Evolutionary conservation across 2,797 vertebrate species (phyloP), one percentile per base, ranked within the genome.

Genomic region (Acanthopagrus latus): DNA sequence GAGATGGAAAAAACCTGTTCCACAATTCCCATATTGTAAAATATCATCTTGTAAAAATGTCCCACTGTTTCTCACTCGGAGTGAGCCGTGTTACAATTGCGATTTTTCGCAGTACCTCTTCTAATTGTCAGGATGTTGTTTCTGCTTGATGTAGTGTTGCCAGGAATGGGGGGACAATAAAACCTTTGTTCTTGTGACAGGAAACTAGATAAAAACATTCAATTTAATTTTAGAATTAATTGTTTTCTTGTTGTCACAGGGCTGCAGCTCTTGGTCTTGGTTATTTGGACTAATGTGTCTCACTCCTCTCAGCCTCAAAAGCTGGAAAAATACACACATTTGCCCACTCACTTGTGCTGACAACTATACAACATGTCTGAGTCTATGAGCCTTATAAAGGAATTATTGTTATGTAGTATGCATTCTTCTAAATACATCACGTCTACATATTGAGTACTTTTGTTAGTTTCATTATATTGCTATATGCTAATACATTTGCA

Each of bases 191-290:
- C 41, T 14, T 18, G 20, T 29, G 54, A 18, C 10, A 55, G 54
- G 17, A 63, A 63, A 50, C 18, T 5, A 43, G 48, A 58, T 60
- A 38, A 59, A 41, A 14, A 25, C 7, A 25, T 56, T 66, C 69
- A 8, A 41, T 68, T 57, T n/a, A 17, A 63, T 41, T 33, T 66
- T 9, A 27, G n/a, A 14, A 68, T 47, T 68, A 33, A 33, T 33
- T 33, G 33, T 33, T 7, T 33, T 33, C 33, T 33, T 33, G 33
- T 33, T 33, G 13, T 52, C 54, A 44, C 3, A 14, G 50, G 33
- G 52, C 21, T 44, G 5, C 46, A 14, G 4, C 56, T 51, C 33
- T 44, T 47, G 43, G 27, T 27, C 10, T 16, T 23, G 7, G 27
- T 27, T 50, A 29, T 21, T 74, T 6, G 7, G 33, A 64, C 7